A percentile compares a stretch with the other conserved stretches of the same genome.
phyloP scores from a whole-genome alignment of 2,797 vertebrate genomes.

The Tiaroga cobitis region DNA sequence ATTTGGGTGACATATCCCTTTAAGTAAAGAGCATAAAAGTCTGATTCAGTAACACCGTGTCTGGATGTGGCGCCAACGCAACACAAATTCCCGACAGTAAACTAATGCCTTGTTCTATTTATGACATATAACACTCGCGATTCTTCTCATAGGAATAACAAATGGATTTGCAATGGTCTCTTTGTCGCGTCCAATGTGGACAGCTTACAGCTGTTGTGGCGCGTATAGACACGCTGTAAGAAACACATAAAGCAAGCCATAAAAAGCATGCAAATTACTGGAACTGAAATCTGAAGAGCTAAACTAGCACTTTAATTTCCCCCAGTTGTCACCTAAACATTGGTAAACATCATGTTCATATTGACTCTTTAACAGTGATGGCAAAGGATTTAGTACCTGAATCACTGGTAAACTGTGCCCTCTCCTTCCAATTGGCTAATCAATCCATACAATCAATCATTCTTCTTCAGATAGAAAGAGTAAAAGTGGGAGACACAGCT shows the following conservation, averaged over 20 bases:
- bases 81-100: no score
- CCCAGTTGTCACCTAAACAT: conserved; percentile 22
- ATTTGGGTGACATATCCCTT: background rate
- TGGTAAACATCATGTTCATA: conserved; percentile 30
- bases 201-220: no score
- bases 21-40: background rate
- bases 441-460: conserved; percentile 59
- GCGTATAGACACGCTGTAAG: background rate
- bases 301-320: conserved; percentile 13
- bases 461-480: conserved; percentile 9
- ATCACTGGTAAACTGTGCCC: conserved; percentile 30
- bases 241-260: background rate
- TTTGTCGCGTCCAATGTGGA: no score
- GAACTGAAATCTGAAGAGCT: background rate
- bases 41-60: background rate
- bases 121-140: no score
- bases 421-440: conserved; percentile 51
- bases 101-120: no score
- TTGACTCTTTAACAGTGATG: conserved; percentile 13
- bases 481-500: conserved; percentile 28
- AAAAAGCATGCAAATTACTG: conserved; percentile 7
- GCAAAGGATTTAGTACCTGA: conserved; percentile 25
- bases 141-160: no score
- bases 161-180: no score
- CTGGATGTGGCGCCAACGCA: no score